Evolutionary conservation across 37 sponge, comb jelly and placozoan species (phyloP), one percentile per base, ranked within the genome.

Genomic region (Theonella swinhoei): DNA sequence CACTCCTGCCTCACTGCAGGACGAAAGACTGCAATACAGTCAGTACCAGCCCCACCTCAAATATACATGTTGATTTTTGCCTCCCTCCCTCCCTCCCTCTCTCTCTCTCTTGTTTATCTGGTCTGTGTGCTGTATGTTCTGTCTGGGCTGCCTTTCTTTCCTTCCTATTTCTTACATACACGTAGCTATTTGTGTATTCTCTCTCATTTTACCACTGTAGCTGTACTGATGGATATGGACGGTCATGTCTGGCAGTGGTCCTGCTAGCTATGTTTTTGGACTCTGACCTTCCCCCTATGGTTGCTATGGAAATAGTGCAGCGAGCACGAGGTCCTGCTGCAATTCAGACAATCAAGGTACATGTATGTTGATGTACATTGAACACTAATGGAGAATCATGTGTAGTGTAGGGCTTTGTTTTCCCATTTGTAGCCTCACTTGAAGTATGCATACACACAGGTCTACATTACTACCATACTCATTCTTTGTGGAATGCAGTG

Each of bases 261-360:
- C 78, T 88, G 66, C 39, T 91, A 11, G 77, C 72, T 4, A 84
- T 94, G 95, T 70, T 74, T 33, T 42, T 88, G 29, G 74, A 94
- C 62, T 62, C 66, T 19, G 28, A 65, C 60, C 80, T 94, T 66
- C 80, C 89, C 31, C 66, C 83, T 41, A 71, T 64, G 17, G 37
- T 77, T 23, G 93, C 89, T 26, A 88, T 92, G 32, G 85, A 75
- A 61, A 67, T 89, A 23, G 47, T 94, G 35, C 60, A 74, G 11
- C 80, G 76, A 19, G 42, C 60, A 34, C 79, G 75, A 35, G 95
- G 95, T 17, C 80, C 77, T 25, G 79, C 76, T 19, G 95, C 95
- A 29, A 88, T 94, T 39, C 93, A 94, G 74, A 94, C 95, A 25
- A 80, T 94, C 35, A 91, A 88, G 74, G 95, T 94, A 80, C 0